Evolutionary conservation across 1,140 invertebrate species (phyloP).

Genomic region (Leptonema lineaticorne): DNA sequence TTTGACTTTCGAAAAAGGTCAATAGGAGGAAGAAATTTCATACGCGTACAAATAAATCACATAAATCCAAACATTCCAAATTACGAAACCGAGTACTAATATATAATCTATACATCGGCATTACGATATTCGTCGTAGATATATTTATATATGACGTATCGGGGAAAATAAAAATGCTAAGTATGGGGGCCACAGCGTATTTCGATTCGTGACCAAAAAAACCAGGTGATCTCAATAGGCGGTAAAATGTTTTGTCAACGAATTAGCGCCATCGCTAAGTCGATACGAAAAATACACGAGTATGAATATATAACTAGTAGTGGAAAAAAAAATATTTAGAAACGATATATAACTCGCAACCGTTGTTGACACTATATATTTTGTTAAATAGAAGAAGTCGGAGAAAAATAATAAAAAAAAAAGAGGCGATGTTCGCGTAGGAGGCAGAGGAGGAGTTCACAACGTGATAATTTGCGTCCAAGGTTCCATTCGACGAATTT

Average conservation of each 20-base stretch:
- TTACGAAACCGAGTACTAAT: background rate
- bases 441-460: background rate
- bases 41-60: background rate
- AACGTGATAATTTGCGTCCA: conserved; percentile 26
- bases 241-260: conserved; percentile 23
- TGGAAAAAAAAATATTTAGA: conserved; percentile 22
- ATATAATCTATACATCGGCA: too few relatives aligned
- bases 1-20: too few relatives aligned
- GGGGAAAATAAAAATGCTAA: too few relatives aligned
- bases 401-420: too few relatives aligned
- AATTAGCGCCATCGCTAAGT: conserved; percentile 31
- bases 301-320: background rate
- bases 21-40: background rate
- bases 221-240: conserved; percentile 41
- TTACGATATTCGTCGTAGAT: too few relatives aligned
- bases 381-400: conserved; percentile 21
- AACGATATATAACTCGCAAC: too few relatives aligned
- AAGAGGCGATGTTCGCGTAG: background rate
- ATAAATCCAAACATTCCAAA: background rate
- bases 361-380: conserved; percentile 21
- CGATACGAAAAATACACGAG: too few relatives aligned
- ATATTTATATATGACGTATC: too few relatives aligned
- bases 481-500: conserved; percentile 8
- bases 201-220: conserved; percentile 36
- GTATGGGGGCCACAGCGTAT: background rate